A percentile compares a stretch with the other conserved stretches of the same genome.
Conservation (phyloP, 92 coral and sea anemone species). For the Chrysogorgia sp. region DNA sequence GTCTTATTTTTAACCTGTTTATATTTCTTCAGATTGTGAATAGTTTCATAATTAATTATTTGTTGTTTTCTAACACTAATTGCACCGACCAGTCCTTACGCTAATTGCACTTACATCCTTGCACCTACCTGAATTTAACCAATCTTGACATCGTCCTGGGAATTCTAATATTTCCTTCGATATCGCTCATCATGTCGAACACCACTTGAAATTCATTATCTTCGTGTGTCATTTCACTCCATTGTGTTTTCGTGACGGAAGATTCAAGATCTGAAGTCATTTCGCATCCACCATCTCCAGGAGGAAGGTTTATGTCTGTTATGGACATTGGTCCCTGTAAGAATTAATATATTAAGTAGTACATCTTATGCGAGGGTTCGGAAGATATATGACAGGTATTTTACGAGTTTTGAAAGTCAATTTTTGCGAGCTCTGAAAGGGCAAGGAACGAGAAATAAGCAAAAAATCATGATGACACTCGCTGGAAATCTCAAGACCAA, state of each 20-base stretch:
- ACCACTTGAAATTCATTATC: constrained; percentile 19
- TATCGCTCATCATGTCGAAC: constrained; percentile 52
- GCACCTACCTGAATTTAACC: constrained; percentile 15
- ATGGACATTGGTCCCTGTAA: constrained; percentile 58
- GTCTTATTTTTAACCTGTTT: too few species aligned
- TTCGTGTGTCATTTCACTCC: constrained; percentile 37
- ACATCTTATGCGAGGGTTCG: background rate
- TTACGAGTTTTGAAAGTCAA: too few species aligned
- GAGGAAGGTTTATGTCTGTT: constrained; percentile 33
- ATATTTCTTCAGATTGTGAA: too few species aligned
- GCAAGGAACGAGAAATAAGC: too few species aligned
- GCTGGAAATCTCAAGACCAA: too few species aligned
- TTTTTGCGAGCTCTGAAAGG: too few species aligned
- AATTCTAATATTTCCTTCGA: constrained; percentile 26
- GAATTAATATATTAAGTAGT: too few species aligned
- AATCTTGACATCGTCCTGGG: constrained; percentile 38
- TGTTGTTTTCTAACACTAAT: too few species aligned
- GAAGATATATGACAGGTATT: background rate
- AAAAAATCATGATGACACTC: too few species aligned
- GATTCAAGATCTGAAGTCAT: background rate
- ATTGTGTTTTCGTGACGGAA: constrained; percentile 36
- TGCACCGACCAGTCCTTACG: too few species aligned
- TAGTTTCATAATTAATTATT: too few species aligned
- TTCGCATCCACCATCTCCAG: constrained; percentile 25
- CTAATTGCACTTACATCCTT: too few species aligned